These are phyloP conservation scores for Brachyalestes nurse DNA, from an alignment of 2,797 vertebrate genomes.

Conservation along the genomic window DNA sequence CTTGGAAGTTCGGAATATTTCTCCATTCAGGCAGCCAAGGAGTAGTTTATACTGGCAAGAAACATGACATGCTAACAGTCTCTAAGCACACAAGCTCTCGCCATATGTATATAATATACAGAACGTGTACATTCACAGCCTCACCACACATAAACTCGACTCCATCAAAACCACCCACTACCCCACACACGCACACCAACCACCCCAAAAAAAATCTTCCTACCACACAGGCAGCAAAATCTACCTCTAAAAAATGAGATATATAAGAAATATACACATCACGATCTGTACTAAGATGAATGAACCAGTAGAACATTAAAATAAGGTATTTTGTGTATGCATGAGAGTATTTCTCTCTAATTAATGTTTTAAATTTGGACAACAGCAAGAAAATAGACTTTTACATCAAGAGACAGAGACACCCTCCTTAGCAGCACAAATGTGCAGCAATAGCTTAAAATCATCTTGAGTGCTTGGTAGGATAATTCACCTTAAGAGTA, in stretches of 20 bases:
- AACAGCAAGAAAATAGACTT: neutral
- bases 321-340: no score
- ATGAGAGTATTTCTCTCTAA: no score
- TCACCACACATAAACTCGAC: slow-evolving; percentile 17
- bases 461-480: neutral
- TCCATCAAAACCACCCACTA: neutral
- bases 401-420: neutral
- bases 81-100: slow-evolving; percentile 30
- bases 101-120: slow-evolving; percentile 20
- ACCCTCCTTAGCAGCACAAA: neutral
- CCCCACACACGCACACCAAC: neutral
- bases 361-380: neutral
- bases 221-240: neutral
- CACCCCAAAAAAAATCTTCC: neutral
- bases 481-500: neutral
- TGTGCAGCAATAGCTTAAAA: neutral
- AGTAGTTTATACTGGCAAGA: slow-evolving; percentile 75
- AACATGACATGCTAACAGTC: slow-evolving; percentile 44
- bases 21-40: slow-evolving; percentile 70
- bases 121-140: slow-evolving; percentile 28
- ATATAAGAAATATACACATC: neutral
- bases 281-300: no score
- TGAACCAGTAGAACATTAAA: no score
- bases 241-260: neutral
- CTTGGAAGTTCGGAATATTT: slow-evolving; percentile 55